Evolutionary conservation across 2,113 vertebrate genomes (phyloP), one percentile per base, ranked within the genome.

Genomic region (Scopus umbretta): DNA sequence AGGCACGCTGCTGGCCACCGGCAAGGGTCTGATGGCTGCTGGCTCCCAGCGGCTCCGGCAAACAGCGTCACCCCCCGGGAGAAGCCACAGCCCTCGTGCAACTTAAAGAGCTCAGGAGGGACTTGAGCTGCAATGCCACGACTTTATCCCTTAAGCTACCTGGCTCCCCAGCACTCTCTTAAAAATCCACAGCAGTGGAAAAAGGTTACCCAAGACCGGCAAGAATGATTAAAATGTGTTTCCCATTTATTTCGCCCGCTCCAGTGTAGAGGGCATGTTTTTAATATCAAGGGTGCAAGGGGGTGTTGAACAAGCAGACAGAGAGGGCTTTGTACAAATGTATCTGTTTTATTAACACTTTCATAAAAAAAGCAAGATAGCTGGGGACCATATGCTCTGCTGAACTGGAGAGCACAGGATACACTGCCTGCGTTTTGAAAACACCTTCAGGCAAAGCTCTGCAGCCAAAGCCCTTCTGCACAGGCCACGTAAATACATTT

Each of bases 161-260:
- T 61, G 79, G 79, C 34, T 85, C 53, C 61, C 52, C 34, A 26
- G 42, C 2, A 7, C 32, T 16, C 81, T 71, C 81, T 43, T 43
- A 59, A 73, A 89, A 84, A 94, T 11, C 42, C 88, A 42, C 40
- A 85, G 62, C 66, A 15, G 49, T 10, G 47, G 45, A 58, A 65
- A 52, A 47, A 72, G 36, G 59, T 23, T 81, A 80, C 76, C 63
- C n/a, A 9, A 47, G 76, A 56, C 62, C 25, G 0, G 36, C 42
- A 79, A 43, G 50, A 85, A 73, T 55, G 72, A 86, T 59, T 61
- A 56, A 93, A 92, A 95, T n/a, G 49, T 81, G 45, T 81, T 96
- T 94, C 58, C 58, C 74, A 81, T 61, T 96, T 87, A 76, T 53
- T 59, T 26, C 4, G n/a, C 70, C 66, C 34, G 65, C 56, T 76